Evolutionary conservation across 1,140 invertebrate genomes (phyloP).

Genomic region (Episyrphus balteatus): DNA sequence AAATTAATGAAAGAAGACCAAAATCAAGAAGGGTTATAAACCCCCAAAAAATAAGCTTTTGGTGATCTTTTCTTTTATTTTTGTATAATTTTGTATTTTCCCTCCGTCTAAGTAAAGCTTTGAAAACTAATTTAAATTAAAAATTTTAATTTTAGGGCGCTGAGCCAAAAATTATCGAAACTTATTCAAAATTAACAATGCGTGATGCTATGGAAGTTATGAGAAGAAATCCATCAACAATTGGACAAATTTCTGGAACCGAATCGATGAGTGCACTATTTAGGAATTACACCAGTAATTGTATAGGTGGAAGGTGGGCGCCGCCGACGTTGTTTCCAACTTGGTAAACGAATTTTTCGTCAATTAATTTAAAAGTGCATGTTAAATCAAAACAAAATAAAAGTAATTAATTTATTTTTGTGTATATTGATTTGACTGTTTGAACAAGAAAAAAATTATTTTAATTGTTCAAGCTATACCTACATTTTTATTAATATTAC

Average conservation of each 20-base stretch:
- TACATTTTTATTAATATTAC: slow-evolving; percentile 13
- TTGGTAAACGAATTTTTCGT: slow-evolving; percentile 37
- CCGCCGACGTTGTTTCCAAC: slow-evolving; percentile 36
- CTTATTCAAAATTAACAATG: slow-evolving; percentile 87
- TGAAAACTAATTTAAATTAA: neutral
- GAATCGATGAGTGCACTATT: slow-evolving; percentile 85
- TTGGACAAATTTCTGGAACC: slow-evolving; percentile 69
- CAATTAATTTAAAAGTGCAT: neutral
- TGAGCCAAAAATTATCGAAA: slow-evolving; percentile 89
- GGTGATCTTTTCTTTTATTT: neutral
- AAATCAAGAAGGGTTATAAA: no score
- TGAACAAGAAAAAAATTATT: neutral
- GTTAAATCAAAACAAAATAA: slow-evolving; percentile 6
- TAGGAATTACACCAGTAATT: slow-evolving; percentile 70
- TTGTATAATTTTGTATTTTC: neutral
- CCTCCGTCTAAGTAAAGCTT: no score
- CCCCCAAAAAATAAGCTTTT: no score
- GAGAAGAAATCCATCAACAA: slow-evolving; percentile 69
- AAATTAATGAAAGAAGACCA: no score
- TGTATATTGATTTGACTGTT: neutral
- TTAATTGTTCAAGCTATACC: slow-evolving; percentile 9
- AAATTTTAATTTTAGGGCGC: slow-evolving; percentile 46
- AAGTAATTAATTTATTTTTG: slow-evolving; percentile 11
- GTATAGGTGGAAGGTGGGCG: slow-evolving; percentile 68
- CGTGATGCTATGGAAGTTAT: slow-evolving; percentile 87